Evolutionary conservation across 2,113 vertebrate species (phyloP).

Genomic region (Atractosteus spatula): DNA sequence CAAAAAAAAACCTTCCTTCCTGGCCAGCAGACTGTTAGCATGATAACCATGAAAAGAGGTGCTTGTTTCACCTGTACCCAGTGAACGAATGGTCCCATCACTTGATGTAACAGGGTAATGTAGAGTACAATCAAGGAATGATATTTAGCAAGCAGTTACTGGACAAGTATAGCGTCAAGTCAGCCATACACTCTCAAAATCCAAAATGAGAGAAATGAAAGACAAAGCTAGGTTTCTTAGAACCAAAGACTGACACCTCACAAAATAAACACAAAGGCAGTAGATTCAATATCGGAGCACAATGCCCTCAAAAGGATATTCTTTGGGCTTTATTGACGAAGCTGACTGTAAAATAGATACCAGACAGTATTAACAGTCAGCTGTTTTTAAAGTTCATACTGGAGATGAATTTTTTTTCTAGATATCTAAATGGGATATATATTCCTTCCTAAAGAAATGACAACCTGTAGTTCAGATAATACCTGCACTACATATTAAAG

Average conservation of each 20-base stretch:
- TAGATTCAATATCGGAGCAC: slow-evolving; percentile 54
- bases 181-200: slow-evolving; percentile 48
- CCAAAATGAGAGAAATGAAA: slow-evolving; percentile 60
- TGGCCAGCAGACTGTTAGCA: slow-evolving; percentile 39
- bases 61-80: slow-evolving; percentile 60
- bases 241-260: slow-evolving; percentile 52
- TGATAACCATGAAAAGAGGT: slow-evolving; percentile 49
- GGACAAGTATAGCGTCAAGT: slow-evolving; percentile 76
- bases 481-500: slow-evolving; percentile 47
- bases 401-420: slow-evolving; percentile 54
- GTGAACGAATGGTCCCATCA: slow-evolving; percentile 52
- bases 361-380: slow-evolving; percentile 69
- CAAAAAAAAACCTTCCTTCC: slow-evolving; percentile 61
- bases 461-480: slow-evolving; percentile 48
- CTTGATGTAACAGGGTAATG: slow-evolving; percentile 62
- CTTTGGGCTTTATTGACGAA: slow-evolving; percentile 72
- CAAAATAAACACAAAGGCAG: slow-evolving; percentile 60
- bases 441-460: slow-evolving; percentile 31
- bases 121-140: slow-evolving; percentile 74
- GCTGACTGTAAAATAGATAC: slow-evolving; percentile 65
- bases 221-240: slow-evolving; percentile 26
- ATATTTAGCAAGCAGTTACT: slow-evolving; percentile 73
- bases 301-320: slow-evolving; percentile 62
- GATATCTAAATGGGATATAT: slow-evolving; percentile 51
- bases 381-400: slow-evolving; percentile 59